These are phyloP conservation scores for human (Homo sapiens) DNA, from an alignment of 2,113 vertebrate species.

Conservation along the genomic window GRCh38 chr16:11739501-11740000, in stretches of 20 bases:
- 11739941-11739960: too few species aligned
- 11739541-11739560: not conserved
- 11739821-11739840: not conserved
- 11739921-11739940: too few species aligned
- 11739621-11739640: not conserved
- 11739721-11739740: not conserved
- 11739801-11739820: not conserved
- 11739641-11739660: not conserved
- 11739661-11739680: not conserved
- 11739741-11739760: not conserved
- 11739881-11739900: constrained; percentile 15
- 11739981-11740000: too few species aligned
- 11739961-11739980: too few species aligned
- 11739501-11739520: not conserved
- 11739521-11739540: not conserved
- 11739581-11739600: not conserved
- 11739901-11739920: too few species aligned
- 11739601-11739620: not conserved
- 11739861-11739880: not conserved
- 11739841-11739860: not conserved
- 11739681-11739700: not conserved
- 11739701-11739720: not conserved
- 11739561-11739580: not conserved
- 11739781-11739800: not conserved
- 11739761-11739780: not conserved